These are phyloP conservation scores for Kryptopterus vitreolus DNA, from an alignment of 2,797 vertebrate genomes.

Conservation along the genomic window DNA sequence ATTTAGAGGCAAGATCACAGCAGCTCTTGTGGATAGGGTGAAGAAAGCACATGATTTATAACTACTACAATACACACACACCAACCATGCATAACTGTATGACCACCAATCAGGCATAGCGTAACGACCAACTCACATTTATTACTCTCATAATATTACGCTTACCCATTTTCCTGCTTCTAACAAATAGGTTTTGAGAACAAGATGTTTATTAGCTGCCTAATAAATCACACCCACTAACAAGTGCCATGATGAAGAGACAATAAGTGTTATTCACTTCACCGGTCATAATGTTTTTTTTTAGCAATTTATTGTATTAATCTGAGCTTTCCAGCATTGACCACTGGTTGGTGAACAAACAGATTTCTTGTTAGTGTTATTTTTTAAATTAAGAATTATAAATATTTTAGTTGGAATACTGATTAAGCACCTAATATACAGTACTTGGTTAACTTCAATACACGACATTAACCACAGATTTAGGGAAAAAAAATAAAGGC, in stretches of 20 bases:
- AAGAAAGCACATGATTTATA: not conserved
- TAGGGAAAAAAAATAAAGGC: not conserved
- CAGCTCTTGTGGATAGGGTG: not conserved
- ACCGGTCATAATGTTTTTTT: too few relatives aligned
- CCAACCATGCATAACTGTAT: too few relatives aligned
- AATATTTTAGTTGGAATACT: not conserved
- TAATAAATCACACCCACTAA: too few relatives aligned
- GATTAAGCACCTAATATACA: not conserved
- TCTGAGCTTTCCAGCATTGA: not conserved
- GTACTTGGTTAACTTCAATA: not conserved
- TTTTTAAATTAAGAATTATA: not conserved
- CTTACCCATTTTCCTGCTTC: too few relatives aligned
- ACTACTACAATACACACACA: not conserved
- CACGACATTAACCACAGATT: too few relatives aligned
- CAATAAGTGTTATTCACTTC: too few relatives aligned
- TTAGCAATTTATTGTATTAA: not conserved
- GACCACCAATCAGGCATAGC: too few relatives aligned
- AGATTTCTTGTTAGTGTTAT: not conserved
- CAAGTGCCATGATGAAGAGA: too few relatives aligned
- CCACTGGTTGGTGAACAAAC: not conserved
- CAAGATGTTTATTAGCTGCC: too few relatives aligned
- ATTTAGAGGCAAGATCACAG: not conserved
- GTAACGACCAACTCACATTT: too few relatives aligned
- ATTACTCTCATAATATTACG: too few relatives aligned
- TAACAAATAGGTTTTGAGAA: too few relatives aligned